These are phyloP conservation scores for Hycleus cichorii DNA, from an alignment of 1,140 invertebrate species.

Conservation along the genomic window DNA sequence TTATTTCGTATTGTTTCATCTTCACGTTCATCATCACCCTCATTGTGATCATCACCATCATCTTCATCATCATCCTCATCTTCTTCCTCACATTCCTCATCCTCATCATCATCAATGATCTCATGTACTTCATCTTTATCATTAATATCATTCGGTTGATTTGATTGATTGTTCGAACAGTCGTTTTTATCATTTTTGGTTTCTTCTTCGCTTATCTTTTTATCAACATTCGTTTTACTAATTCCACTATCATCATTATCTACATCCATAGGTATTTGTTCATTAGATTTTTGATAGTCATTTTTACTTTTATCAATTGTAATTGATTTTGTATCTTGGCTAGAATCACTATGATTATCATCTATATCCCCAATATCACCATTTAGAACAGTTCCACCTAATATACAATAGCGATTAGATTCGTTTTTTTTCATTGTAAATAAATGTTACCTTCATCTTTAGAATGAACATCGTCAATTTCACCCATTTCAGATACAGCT, in stretches of 20 bases:
- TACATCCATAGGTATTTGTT: slow-evolving; percentile 9
- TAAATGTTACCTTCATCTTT: slow-evolving; percentile 35
- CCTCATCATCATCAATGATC: slow-evolving; percentile 34
- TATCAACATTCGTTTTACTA: slow-evolving; percentile 18
- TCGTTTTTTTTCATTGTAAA: background rate
- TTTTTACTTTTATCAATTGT: slow-evolving; percentile 15
- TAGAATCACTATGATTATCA: slow-evolving; percentile 22
- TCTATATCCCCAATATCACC: slow-evolving; percentile 40
- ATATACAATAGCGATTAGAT: slow-evolving; percentile 20
- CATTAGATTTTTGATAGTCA: slow-evolving; percentile 23
- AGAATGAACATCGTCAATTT: slow-evolving; percentile 38
- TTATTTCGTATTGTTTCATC: slow-evolving; percentile 17
- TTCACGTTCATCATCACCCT: slow-evolving; percentile 14
- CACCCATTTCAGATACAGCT: slow-evolving; percentile 37
- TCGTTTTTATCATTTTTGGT: background rate
- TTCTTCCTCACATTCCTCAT: slow-evolving; percentile 36
- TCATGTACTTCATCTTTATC: slow-evolving; percentile 32
- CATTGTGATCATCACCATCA: slow-evolving; percentile 12
- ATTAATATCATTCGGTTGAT: slow-evolving; percentile 11
- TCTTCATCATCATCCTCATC: slow-evolving; percentile 23
- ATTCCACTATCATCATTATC: slow-evolving; percentile 17
- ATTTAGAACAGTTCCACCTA: slow-evolving; percentile 37
- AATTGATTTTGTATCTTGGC: slow-evolving; percentile 9
- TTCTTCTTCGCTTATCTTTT: slow-evolving; percentile 24
- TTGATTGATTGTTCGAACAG: background rate